Base-by-base conservation (phyloP, 2,888 invertebrate genomes). In the Lithodes maja region DNA sequence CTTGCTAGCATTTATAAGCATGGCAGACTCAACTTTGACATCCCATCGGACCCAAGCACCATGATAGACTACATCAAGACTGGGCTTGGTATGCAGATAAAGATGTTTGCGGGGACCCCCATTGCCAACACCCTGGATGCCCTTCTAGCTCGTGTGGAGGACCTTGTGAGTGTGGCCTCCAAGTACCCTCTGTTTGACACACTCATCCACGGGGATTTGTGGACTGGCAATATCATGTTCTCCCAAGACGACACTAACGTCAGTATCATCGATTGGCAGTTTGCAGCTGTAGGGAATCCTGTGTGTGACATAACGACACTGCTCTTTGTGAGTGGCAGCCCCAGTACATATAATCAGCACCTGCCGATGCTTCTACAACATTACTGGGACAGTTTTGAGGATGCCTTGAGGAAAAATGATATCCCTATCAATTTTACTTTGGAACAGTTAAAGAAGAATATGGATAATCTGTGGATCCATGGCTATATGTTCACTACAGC, bases 261-360 rank as follows among this genome's bases (percentile, higher is more conserved):
- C 12, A 78, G 61, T 77, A 84, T 91, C 55, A 55, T 89, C 71
- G 91, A 91, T 54, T 91, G 91, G 91, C 91, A 91, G 74, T 91
- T 91, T 86, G 78, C 77, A 2, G 17, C 15, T 1, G 54, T 89
- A n/a, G 87, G 78, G n/a, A 91, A 86, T 69, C 86, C 87, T 2
- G 86, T 89, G 33, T 84, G 89, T 89, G 91, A 91, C 54, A 71
- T 91, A 9, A 33, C 81, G 12, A 77, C 84, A 15, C 49, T 89
- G 78, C 74, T 91, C 15, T 81, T 91, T 12, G 77, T 91, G 86
- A 89, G 91, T 84, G 80, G 68, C 3, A 77, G 86, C 5, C 86
- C 89, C 3, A 15, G 50, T 17, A 77, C 86, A 17, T 85, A 89
- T 49, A 82, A 86, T 54, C 53, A 86, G 33, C 74, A 89, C 71